A percentile compares a stretch with the other conserved stretches of the same genome.
phyloP scores from a whole-genome alignment of 2,797 vertebrate species.

The Coreius guichenoti region DNA sequence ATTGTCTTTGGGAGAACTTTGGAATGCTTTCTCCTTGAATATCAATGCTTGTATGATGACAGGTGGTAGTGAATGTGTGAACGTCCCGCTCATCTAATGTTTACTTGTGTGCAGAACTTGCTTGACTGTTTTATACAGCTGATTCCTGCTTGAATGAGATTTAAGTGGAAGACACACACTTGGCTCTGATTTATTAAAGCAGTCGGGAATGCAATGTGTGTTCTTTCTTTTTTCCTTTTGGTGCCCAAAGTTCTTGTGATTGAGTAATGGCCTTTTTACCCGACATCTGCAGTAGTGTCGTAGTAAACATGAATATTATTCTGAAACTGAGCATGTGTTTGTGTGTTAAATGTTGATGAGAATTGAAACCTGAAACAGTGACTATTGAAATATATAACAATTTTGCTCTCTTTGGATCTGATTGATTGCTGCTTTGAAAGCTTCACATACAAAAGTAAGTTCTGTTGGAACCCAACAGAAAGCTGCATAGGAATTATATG shows the following conservation, averaged over 20 bases:
- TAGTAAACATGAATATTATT: conserved; percentile 66
- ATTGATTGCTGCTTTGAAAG: background rate
- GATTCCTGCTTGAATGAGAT: conserved; percentile 39
- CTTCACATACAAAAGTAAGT: background rate
- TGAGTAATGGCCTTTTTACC: conserved; percentile 77
- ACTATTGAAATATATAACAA: background rate
- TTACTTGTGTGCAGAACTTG: conserved; percentile 43
- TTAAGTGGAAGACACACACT: conserved; percentile 52
- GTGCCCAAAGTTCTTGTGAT: conserved; percentile 73
- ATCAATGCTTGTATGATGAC: conserved; percentile 40
- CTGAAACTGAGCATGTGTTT: conserved; percentile 62
- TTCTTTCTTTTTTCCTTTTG: conserved; percentile 63
- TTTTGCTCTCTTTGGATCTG: background rate
- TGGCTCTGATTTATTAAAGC: conserved; percentile 63
- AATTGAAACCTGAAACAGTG: conserved; percentile 1
- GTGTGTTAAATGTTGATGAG: conserved; percentile 5
- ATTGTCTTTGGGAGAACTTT: conserved; percentile 33
- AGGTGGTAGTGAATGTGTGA: conserved; percentile 46
- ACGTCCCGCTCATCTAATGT: conserved; percentile 39
- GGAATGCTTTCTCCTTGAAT: conserved; percentile 38
- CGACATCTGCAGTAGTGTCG: conserved; percentile 71
- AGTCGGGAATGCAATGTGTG: conserved; percentile 61
- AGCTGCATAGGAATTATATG: background rate
- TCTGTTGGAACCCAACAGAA: background rate
- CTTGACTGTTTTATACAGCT: conserved; percentile 46